Conservation (phyloP, 2,113 vertebrate species). For the Atrichornis clamosus region DNA sequence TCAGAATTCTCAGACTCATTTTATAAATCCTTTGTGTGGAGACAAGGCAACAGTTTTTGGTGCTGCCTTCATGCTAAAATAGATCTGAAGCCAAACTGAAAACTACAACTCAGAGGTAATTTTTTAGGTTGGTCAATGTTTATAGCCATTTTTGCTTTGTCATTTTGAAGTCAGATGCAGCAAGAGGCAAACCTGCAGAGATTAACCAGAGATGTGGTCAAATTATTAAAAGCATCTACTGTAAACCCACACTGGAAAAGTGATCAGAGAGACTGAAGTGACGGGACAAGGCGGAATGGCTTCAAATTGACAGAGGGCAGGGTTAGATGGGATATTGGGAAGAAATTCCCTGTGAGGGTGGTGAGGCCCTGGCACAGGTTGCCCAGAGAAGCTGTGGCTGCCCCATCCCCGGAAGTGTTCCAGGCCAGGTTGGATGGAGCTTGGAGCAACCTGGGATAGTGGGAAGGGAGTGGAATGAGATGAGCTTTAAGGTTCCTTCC, state of each 20-base stretch:
- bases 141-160: background rate
- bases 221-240: background rate
- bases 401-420: background rate
- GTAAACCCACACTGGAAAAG: background rate
- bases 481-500: background rate
- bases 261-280: background rate
- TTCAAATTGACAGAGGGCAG: background rate
- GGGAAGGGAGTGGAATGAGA: background rate
- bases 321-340: background rate
- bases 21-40: background rate
- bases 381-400: background rate
- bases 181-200: background rate
- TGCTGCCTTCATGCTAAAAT: background rate
- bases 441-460: background rate
- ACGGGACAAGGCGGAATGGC: background rate
- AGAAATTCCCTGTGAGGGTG: background rate
- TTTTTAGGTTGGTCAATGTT: background rate
- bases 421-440: rapidly evolving
- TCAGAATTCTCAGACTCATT: background rate
- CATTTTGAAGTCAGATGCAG: background rate
- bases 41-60: background rate
- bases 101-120: background rate
- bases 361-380: background rate
- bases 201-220: background rate
- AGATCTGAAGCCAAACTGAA: background rate